Conservation (phyloP, 2,113 vertebrate species). For the Ochotona princeps region DNA sequence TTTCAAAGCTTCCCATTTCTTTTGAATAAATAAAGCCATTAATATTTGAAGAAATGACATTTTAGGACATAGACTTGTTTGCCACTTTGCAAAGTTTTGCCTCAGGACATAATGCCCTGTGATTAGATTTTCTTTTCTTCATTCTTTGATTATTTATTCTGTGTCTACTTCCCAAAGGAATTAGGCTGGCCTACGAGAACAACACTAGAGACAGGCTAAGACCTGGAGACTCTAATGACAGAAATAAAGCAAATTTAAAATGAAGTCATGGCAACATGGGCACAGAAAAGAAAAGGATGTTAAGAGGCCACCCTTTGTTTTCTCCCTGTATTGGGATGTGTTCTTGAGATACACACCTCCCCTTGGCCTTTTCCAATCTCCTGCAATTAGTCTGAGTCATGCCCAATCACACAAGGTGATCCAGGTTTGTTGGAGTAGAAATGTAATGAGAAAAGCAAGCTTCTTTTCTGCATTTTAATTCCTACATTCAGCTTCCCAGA, state of each 20-base stretch:
- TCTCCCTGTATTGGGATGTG: background rate
- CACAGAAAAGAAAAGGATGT: background rate
- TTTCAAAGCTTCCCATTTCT: background rate
- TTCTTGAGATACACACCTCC: background rate
- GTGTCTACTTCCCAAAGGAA: background rate
- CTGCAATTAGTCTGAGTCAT: background rate
- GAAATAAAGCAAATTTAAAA: background rate
- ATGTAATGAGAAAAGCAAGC: conserved; percentile 8
- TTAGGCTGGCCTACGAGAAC: background rate
- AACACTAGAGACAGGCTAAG: background rate
- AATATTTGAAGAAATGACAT: background rate
- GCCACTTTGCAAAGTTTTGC: conserved; percentile 1
- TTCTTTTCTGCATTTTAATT: conserved; percentile 18
- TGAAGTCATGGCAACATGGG: background rate
- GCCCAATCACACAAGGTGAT: background rate
- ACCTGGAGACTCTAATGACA: background rate
- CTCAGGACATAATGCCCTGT: background rate
- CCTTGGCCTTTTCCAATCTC: background rate
- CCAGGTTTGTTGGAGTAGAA: background rate
- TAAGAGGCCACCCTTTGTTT: background rate
- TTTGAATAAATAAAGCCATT: conserved; percentile 14
- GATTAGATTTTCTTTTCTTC: background rate
- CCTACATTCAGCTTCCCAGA: background rate
- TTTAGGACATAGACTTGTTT: background rate
- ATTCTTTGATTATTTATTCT: background rate